Evolutionary conservation across 2,888 invertebrate species (phyloP), one percentile per base, ranked within the genome.

Genomic region (Macrophya annulata): DNA sequence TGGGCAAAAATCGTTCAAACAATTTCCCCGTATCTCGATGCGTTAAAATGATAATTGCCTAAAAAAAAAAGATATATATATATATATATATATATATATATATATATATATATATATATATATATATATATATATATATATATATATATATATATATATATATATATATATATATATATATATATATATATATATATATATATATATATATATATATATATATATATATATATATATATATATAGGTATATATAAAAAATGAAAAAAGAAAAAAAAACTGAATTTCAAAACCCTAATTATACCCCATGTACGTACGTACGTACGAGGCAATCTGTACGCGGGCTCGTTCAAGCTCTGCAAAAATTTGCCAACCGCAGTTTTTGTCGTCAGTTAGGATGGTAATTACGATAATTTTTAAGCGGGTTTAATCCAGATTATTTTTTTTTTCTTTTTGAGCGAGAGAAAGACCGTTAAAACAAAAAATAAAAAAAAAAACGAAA

Each of bases 261-360:
- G n/a, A n/a, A 55, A 37, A 81, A 62, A 12, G 17, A 81, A 62
- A 43, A 59, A 79, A 62, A 25, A 21, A n/a, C 40, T 43, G 81
- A 81, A 81, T 81, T 81, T 37, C 15, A 6, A 55, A 81, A 62
- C 62, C 81, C 81, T 81, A 62, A 81, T 81, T 81, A 81, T 15
- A 81, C 81, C 17, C 10, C n/a, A 76, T 21, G 31, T 15, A 77
- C 8, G 17, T 37, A 77, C 43, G 48, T 6, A 71, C 17, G 25
- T 31, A 55, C 25, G 77, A 76, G 17, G 15, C 6, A n/a, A 43
- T 6, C 25, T 25, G 31, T 31, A 15, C 9, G 68, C 68, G 37
- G 17, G 68, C 17, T 17, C 37, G 37, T 68, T 37, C 37, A 6
- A 68, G 31, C 68, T 37, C 12, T 37, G 37, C 31, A 48, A 68